Evolutionary conservation across 2,888 invertebrate species (phyloP), one percentile per base, ranked within the genome.

Genomic region (Automeris io): DNA sequence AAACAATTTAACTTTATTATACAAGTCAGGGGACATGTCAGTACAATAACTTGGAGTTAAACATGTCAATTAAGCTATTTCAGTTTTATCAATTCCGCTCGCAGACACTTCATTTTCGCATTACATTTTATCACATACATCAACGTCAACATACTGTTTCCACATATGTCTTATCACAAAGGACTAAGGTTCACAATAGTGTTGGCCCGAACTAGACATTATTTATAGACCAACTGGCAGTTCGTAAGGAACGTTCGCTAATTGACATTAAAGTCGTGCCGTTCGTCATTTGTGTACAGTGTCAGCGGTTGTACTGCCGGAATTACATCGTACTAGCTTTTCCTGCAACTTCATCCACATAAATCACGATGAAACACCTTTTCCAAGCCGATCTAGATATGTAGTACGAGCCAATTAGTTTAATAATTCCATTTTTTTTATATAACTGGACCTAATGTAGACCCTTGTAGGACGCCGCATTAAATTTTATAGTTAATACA

Each of bases 191-290:
- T 5, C 16, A 29, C 4, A 18, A 11, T 5, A 9, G 11, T 8
- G 8, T 32, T 32, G 11, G 9, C 23, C 9, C 9, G 22, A 31
- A 7, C 31, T 2, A 11, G 48, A 40, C 46, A 52, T 63, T 60
- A 70, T 67, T 70, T 70, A 70, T 70, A 66, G 59, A 50, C 46
- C 55, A 56, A 51, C 54, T 49, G 57, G 54, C 61, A 52, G 58
- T 59, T 62, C 58, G 46, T 48, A 46, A 51, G 54, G 63, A 64
- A 64, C 61, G 61, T 59, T 54, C 49, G 65, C 72, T 81, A 81
- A 81, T 81, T 79, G 80, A 79, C 76, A 70, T 71, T 73, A 76
- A 79, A 75, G 61, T 66, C 51, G 58, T 54, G 58, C 57, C 70
- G 69, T 77, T 71, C 72, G 69, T 76, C 73, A 75, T 72, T 71